Percentiles rank a stretch among this genome's conserved stretches.
phyloP scores from a whole-genome alignment of 2,888 invertebrate genomes.

The Bhutanitis thaidina region DNA sequence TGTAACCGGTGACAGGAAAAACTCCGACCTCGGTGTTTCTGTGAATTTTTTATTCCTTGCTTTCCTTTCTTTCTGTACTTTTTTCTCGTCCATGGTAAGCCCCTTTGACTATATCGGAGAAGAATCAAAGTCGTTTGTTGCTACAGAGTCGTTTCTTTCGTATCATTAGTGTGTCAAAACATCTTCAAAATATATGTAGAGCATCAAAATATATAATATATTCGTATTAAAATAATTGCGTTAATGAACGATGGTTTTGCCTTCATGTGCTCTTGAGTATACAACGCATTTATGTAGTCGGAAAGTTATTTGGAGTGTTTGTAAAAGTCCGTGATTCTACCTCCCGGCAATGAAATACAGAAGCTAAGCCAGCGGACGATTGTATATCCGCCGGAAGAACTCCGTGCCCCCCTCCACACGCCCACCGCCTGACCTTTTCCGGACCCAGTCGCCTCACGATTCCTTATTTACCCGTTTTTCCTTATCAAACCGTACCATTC shows the following conservation, averaged over 20 bases:
- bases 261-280: neutral
- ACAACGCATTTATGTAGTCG: conserved; percentile 2
- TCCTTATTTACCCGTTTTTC: conserved; percentile 76
- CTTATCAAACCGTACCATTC: conserved; percentile 73
- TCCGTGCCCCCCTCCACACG: conserved; percentile 24
- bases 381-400: conserved; percentile 53
- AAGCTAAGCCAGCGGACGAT: conserved; percentile 40
- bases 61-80: conserved; percentile 49
- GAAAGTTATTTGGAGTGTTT: conserved; percentile 41
- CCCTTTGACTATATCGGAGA: conserved; percentile 62
- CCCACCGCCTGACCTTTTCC: conserved; percentile 49
- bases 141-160: conserved; percentile 14
- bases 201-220: no score
- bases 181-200: no score
- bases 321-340: conserved; percentile 41
- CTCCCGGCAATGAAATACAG: conserved; percentile 42
- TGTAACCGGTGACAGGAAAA: conserved; percentile 79
- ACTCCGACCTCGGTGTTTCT: conserved; percentile 79
- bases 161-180: conserved; percentile 8
- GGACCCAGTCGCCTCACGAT: conserved; percentile 42
- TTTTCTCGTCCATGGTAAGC: conserved; percentile 46
- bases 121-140: conserved; percentile 66
- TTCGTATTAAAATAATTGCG: neutral
- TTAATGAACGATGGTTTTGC: neutral
- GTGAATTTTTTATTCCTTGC: conserved; percentile 75